Evolutionary conservation across 1,140 invertebrate genomes (phyloP).

Genomic region (Anastatus disparis): DNA sequence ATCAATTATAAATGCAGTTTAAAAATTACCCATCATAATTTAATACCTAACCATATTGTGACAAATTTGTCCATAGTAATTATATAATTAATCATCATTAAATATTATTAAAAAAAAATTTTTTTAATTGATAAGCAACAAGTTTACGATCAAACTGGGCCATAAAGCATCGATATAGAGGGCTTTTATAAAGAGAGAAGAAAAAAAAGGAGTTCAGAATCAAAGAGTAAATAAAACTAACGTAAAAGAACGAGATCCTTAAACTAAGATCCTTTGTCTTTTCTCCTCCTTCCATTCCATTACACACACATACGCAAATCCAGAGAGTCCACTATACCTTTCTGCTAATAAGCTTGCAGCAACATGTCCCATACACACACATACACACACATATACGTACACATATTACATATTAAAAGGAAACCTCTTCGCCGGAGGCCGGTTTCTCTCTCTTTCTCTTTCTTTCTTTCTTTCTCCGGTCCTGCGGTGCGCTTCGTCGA

Average conservation of each 20-base stretch:
- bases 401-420: not conserved
- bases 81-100: too few relatives aligned
- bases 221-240: conserved; percentile 24
- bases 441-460: conserved; percentile 12
- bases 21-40: too few relatives aligned
- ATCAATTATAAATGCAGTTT: too few relatives aligned
- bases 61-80: too few relatives aligned
- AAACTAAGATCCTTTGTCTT: conserved; percentile 36
- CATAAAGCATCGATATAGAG: conserved; percentile 32
- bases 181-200: not conserved
- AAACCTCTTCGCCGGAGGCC: conserved; percentile 23
- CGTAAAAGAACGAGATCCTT: conserved; percentile 14
- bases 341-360: too few relatives aligned
- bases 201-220: too few relatives aligned
- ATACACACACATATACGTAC: not conserved
- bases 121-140: too few relatives aligned
- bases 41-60: too few relatives aligned
- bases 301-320: not conserved
- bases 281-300: not conserved
- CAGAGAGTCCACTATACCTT: too few relatives aligned
- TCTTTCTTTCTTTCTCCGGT: conserved; percentile 42
- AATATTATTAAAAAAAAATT: too few relatives aligned
- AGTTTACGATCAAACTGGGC: conserved; percentile 40
- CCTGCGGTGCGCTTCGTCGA: conserved; percentile 50
- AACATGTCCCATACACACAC: not conserved